Evolutionary conservation across 2,113 vertebrate genomes (phyloP).

Genomic region (Trematocara unimaculatum): DNA sequence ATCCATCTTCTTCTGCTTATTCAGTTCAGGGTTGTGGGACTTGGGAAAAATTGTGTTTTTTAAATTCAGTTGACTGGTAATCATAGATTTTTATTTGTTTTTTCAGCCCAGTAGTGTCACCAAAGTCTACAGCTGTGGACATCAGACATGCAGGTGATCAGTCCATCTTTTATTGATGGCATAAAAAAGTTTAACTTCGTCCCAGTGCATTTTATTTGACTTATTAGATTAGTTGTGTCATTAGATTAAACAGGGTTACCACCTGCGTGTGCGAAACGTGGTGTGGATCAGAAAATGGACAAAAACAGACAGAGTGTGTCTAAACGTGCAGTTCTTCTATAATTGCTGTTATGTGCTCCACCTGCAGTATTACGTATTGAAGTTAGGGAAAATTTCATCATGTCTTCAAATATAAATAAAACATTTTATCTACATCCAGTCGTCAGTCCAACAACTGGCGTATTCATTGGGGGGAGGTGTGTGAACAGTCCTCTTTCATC

Average conservation of each 20-base stretch:
- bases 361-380: not conserved
- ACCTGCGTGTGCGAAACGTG: not conserved
- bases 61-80: not conserved
- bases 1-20: not conserved
- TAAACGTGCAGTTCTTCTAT: not conserved
- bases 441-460: not conserved
- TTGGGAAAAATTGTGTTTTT: not conserved
- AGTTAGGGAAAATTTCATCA: not conserved
- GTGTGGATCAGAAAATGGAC: not conserved
- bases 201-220: not conserved
- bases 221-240: not conserved
- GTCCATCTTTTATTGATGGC: not conserved
- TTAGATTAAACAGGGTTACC: not conserved
- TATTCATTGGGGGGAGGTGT: rapidly evolving
- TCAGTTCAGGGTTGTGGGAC: not conserved
- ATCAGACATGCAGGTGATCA: not conserved
- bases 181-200: not conserved
- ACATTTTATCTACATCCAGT: not conserved
- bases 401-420: not conserved
- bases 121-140: not conserved
- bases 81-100: not conserved
- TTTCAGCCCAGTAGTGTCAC: not conserved
- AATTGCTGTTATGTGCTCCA: not conserved
- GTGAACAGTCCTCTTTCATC: not conserved
- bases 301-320: rapidly evolving